Evolutionary conservation across 2,888 invertebrate species (phyloP), one percentile per base, ranked within the genome.

Genomic region (Eledona agricola): DNA sequence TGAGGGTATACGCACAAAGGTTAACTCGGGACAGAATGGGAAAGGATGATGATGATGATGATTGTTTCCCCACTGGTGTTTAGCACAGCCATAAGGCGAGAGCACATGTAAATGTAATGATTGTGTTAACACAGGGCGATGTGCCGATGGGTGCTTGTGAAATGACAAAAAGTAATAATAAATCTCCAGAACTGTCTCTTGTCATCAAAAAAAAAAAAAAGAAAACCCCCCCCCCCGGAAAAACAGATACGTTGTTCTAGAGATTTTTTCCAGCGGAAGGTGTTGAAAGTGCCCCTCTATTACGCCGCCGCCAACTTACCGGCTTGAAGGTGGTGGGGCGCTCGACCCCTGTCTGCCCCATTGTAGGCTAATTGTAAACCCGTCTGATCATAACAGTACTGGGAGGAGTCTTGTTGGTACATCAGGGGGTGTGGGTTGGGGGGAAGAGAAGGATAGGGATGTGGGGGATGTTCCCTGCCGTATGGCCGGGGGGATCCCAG

Each of bases 361-460:
- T 74, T 73, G 73, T 74, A 73, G 69, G 72, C 67, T 73, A 74
- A 72, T 69, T 73, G 74, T 73, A 74, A 72, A 72, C 72, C 77
- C 74, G 78, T 75, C 76, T 81, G 81, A 78, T 82, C 81, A 76
- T 81, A 82, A 80, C 81, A 81, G 79, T 80, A 82, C 77, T 80
- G 80, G 76, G 76, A 77, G 67, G 75, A 77, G 75, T 78, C 78
- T 73, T 77, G 68, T 78, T 78, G 74, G 77, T 77, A 75, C 73
- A 74, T 74, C 74, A 73, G 72, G 74, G 78, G 78, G 72, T 77
- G 53, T 32, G 70, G 75, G 75, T 70, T 79, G 79, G 78, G 70
- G 81, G 83, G 80, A 78, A 82, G 81, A 71, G 81, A 79, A 73
- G 81, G 80, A 76, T 74, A 80, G 73, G 72, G 78, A 59, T 71